Evolutionary conservation across 2,113 vertebrate species (phyloP), one percentile per base, ranked within the genome.

Genomic region (Lampris megalopsis): DNA sequence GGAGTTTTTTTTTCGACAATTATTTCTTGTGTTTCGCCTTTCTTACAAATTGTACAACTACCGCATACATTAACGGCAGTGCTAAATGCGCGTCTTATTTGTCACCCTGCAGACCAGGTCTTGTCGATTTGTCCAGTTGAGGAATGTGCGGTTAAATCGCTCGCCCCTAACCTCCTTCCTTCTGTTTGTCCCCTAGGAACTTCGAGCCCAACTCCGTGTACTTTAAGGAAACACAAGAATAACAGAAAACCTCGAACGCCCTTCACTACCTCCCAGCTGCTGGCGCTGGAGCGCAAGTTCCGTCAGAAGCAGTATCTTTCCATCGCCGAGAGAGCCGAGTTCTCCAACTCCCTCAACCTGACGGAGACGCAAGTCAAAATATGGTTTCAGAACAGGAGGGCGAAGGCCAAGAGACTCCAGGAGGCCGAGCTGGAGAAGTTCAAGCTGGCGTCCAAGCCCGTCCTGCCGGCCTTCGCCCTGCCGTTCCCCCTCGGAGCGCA

Each of bases 331-430:
- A 85, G 94, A 81, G 94, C 94, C 37, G 94, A 95, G 89, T 94
- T 95, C 91, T 94, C 94, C 89, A 93, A 89, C 86, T 94, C 94
- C 0, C 94, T 96, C 76, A 95, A 93, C 88, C 93, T 96, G 82
- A 95, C 94, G 52, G 95, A 96, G 93, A 96, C 95, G 6, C 95
- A 96, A 86, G 95, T 96, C 68, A 96, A 96, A 85, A 96, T 96
- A 24, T 96, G 95, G 95, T 96, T 96, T 78, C 95, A 96, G 78
- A 96, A 96, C 89, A 79, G 95, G 53, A 88, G 95, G 41, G 95
- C 95, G 50, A 96, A 96, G 76, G 95, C 95, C 75, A 96, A 95
- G 83, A 92, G 95, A 90, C 93, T 96, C 3, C 95, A 96, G 72
- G 95, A 96, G 71, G 95, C 95, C 72, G 95, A 95, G 90, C 84